Percentiles rank a stretch among this genome's conserved stretches.
Conservation (phyloP, 2,797 vertebrate species). For the Sorex maritimensis region DNA sequence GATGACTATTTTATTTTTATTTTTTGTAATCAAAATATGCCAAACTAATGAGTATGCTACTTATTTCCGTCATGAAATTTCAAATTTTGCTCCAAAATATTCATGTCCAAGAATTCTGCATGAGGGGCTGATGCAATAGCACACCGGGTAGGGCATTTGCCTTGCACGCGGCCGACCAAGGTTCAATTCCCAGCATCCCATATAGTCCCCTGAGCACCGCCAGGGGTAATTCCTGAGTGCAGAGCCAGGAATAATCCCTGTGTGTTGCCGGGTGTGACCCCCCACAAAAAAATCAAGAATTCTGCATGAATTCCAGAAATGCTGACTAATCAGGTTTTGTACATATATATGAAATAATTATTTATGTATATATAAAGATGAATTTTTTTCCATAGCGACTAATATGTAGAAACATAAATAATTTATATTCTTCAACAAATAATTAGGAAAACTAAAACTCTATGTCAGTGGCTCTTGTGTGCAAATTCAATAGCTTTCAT, state of each 20-base stretch:
- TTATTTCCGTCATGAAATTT: slow-evolving; percentile 6
- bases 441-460: not conserved
- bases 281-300: not conserved
- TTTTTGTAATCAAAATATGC: not conserved
- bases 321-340: not conserved
- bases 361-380: not conserved
- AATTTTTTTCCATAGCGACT: not conserved
- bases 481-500: not conserved
- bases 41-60: not conserved
- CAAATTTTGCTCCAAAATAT: slow-evolving; percentile 33
- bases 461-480: not conserved
- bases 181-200: too few species aligned
- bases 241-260: too few species aligned
- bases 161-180: too few species aligned
- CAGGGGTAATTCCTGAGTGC: too few species aligned
- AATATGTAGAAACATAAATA: not conserved
- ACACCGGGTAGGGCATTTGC: too few species aligned
- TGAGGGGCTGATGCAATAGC: not conserved
- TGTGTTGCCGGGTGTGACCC: too few species aligned
- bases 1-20: not conserved
- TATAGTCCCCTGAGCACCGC: too few species aligned
- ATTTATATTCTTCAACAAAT: not conserved
- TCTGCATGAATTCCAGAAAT: not conserved
- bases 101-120: not conserved
- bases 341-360: not conserved